These are phyloP conservation scores for Peromyscus melanophrys DNA, from an alignment of 2,797 vertebrate species.

Conservation along the genomic window DNA sequence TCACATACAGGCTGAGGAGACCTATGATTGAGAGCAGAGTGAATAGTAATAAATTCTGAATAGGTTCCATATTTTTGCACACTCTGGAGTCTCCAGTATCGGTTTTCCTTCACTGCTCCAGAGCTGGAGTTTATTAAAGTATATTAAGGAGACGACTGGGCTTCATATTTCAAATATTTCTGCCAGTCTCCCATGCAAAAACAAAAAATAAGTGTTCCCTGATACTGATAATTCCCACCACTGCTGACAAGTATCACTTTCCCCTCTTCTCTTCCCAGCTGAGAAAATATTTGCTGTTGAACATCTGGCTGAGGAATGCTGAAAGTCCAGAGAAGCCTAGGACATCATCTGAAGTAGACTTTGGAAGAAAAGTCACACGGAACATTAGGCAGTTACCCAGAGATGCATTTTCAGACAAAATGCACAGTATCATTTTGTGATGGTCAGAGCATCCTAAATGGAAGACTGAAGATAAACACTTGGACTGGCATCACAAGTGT, in stretches of 20 bases:
- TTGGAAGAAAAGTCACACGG: constrained; percentile 70
- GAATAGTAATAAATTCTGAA: constrained; percentile 85
- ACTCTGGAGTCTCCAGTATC: constrained; percentile 71
- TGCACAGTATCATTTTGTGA: background rate
- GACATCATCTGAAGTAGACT: constrained; percentile 88
- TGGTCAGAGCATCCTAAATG: background rate
- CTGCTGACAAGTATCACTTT: constrained; percentile 87
- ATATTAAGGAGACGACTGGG: constrained; percentile 84
- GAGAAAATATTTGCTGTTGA: constrained; percentile 93
- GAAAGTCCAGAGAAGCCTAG: constrained; percentile 82
- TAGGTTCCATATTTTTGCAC: constrained; percentile 84
- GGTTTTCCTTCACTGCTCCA: constrained; percentile 82
- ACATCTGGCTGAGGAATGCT: constrained; percentile 94
- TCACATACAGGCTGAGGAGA: constrained; percentile 80
- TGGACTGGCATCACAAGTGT: background rate
- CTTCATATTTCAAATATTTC: constrained; percentile 88
- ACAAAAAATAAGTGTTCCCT: constrained; percentile 86
- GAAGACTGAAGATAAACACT: background rate
- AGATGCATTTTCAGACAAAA: constrained; percentile 50
- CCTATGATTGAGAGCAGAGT: constrained; percentile 80
- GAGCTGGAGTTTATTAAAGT: constrained; percentile 87
- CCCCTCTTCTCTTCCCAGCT: constrained; percentile 90
- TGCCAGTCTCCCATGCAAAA: constrained; percentile 86
- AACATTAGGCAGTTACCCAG: constrained; percentile 63
- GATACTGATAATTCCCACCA: constrained; percentile 88